Evolutionary conservation across 1,140 invertebrate species (phyloP).

Genomic region (Lepidurus packardi): DNA sequence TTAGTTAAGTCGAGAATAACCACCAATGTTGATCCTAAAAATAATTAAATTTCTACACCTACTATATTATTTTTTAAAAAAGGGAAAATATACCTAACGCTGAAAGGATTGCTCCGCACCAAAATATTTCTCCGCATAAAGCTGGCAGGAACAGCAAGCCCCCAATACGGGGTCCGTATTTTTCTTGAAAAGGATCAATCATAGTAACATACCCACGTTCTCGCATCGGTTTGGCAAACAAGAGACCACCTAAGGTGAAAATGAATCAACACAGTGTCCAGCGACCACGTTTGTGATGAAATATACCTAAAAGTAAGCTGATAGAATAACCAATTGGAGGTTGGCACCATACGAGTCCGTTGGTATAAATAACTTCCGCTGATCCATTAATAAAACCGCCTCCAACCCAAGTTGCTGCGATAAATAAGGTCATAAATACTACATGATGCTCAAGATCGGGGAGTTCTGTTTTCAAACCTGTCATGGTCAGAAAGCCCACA

Average conservation of each 20-base stretch:
- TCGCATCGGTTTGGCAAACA: slow-evolving; percentile 75
- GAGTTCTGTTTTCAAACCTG: neutral
- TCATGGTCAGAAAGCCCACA: slow-evolving; percentile 33
- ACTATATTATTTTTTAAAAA: neutral
- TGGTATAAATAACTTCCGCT: slow-evolving; percentile 64
- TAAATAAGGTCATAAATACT: slow-evolving; percentile 25
- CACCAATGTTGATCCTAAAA: slow-evolving; percentile 58
- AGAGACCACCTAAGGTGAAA: slow-evolving; percentile 57
- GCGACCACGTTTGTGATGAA: neutral
- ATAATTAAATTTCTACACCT: neutral
- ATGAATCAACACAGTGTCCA: neutral
- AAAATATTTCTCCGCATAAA: slow-evolving; percentile 72
- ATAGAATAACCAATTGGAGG: slow-evolving; percentile 74
- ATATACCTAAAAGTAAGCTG: slow-evolving; percentile 63
- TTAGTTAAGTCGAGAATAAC: slow-evolving; percentile 61
- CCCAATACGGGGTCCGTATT: slow-evolving; percentile 68
- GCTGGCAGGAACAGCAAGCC: slow-evolving; percentile 72
- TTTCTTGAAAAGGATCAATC: slow-evolving; percentile 74
- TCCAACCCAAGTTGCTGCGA: slow-evolving; percentile 70
- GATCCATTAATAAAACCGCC: slow-evolving; percentile 79
- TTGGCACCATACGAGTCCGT: slow-evolving; percentile 68
- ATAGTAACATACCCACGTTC: slow-evolving; percentile 76
- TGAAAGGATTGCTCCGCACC: slow-evolving; percentile 66
- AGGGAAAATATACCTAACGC: slow-evolving; percentile 55
- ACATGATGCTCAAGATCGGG: neutral